Percentiles rank a stretch among this genome's conserved stretches.
Evolutionary conservation across 2,888 invertebrate genomes (phyloP).

Genomic region (Pycnomerus fuliginosus): DNA sequence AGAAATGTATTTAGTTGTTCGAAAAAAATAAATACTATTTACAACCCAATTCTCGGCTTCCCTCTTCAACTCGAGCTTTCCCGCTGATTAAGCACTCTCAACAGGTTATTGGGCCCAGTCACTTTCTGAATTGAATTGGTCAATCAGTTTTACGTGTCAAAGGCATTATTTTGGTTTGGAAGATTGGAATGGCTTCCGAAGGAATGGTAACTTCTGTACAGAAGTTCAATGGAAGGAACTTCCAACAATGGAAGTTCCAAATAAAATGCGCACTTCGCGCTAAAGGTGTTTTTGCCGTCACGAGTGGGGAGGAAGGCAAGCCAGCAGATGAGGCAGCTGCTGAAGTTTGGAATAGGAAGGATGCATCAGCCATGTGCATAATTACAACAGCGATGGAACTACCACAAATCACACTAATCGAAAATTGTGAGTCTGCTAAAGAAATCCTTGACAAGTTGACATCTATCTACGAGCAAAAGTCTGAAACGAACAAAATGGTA

Average conservation of each 20-base stretch:
- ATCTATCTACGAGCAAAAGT: conserved; percentile 25
- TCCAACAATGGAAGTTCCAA: conserved; percentile 27
- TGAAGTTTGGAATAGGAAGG: conserved; percentile 21
- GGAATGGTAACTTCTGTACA: too few relatives aligned
- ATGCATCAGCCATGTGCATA: conserved; percentile 29
- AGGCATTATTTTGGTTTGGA: too few relatives aligned
- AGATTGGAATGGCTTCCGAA: too few relatives aligned
- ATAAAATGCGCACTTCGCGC: conserved; percentile 22
- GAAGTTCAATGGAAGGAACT: conserved; percentile 26
- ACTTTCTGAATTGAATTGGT: too few relatives aligned
- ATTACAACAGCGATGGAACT: conserved; percentile 28
- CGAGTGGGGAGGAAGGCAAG: not conserved
- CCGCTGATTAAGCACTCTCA: too few relatives aligned
- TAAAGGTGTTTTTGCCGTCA: conserved; percentile 7
- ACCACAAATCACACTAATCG: conserved; percentile 28
- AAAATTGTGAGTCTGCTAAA: conserved; percentile 30
- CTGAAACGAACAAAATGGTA: conserved; percentile 33
- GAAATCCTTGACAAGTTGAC: conserved; percentile 30
- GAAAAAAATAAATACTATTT: too few relatives aligned
- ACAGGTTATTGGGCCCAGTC: too few relatives aligned
- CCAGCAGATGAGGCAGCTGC: not conserved
- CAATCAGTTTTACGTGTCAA: too few relatives aligned
- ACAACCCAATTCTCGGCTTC: too few relatives aligned
- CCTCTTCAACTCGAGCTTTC: too few relatives aligned
- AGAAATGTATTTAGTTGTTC: too few relatives aligned